Evolutionary conservation across 2,888 invertebrate species (phyloP).

Genomic region (Tenthredo amoena): DNA sequence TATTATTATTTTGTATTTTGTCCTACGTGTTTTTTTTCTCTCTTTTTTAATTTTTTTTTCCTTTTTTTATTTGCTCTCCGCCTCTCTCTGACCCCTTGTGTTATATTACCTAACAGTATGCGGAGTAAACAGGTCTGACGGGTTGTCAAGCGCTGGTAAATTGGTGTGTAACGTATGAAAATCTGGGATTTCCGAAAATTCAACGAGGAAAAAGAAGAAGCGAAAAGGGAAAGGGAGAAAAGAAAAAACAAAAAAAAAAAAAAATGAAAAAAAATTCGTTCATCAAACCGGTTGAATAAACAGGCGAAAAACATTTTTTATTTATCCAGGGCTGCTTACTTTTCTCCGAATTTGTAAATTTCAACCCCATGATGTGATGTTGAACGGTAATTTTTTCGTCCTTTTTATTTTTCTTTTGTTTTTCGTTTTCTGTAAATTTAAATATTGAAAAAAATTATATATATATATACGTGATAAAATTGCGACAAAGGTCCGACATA

Average conservation of each 20-base stretch:
- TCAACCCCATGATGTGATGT: neutral
- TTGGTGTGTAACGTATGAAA: conserved; percentile 26
- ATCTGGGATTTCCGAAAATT: conserved; percentile 2
- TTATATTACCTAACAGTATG: neutral
- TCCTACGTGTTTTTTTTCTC: neutral
- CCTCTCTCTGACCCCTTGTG: neutral
- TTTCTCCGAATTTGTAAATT: neutral
- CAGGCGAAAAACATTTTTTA: neutral
- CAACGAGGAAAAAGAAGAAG: neutral
- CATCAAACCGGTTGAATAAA: neutral
- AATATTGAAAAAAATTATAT: no score
- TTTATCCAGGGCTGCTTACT: neutral
- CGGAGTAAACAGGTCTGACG: conserved; percentile 14
- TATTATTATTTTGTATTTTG: neutral
- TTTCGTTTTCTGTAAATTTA: no score
- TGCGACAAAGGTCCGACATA: neutral
- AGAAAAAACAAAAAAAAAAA: neutral
- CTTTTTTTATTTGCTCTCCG: neutral
- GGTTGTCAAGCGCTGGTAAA: conserved; percentile 28
- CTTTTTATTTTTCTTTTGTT: no score
- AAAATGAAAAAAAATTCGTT: neutral
- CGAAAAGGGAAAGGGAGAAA: neutral
- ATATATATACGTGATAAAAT: no score
- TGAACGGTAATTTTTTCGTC: no score
- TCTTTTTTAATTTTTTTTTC: neutral